Evolutionary conservation across 2,113 vertebrate genomes (phyloP).

Genomic region (Tympanuchus pallidicinctus): DNA sequence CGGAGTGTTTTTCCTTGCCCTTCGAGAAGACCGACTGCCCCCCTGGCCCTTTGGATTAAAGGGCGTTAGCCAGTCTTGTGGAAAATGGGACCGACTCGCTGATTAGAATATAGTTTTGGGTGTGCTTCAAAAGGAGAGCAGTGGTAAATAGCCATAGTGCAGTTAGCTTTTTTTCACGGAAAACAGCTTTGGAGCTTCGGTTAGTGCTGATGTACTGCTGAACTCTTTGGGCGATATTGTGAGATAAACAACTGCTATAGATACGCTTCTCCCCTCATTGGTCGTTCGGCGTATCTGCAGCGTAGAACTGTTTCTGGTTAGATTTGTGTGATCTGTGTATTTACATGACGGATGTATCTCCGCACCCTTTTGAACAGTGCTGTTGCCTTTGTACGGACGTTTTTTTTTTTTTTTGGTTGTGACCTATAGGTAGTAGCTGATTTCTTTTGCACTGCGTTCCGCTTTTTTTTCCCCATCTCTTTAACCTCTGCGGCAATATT

Average conservation of each 20-base stretch:
- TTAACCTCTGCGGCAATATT: not conserved
- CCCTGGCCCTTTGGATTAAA: not conserved
- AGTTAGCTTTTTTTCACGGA: not conserved
- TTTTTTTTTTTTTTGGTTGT: not conserved
- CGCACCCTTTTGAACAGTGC: not conserved
- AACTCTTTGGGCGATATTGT: not conserved
- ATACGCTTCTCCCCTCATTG: not conserved
- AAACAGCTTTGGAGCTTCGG: not conserved
- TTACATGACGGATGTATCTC: not conserved
- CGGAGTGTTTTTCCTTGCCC: not conserved
- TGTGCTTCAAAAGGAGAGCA: not conserved
- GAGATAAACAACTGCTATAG: not conserved
- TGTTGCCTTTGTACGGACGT: not conserved
- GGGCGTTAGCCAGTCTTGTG: not conserved
- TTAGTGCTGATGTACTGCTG: not conserved
- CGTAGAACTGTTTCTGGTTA: not conserved
- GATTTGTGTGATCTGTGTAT: not conserved
- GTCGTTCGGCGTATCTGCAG: not conserved
- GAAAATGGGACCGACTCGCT: not conserved
- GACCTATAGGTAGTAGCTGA: not conserved
- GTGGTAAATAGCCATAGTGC: not conserved
- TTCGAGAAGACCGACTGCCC: not conserved
- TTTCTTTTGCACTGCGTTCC: not conserved
- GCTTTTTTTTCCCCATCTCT: not conserved
- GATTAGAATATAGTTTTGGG: not conserved